A percentile compares a stretch with the other conserved stretches of the same genome.
Conservation (phyloP, 1,140 invertebrate genomes). For the Saccostrea echinata region DNA sequence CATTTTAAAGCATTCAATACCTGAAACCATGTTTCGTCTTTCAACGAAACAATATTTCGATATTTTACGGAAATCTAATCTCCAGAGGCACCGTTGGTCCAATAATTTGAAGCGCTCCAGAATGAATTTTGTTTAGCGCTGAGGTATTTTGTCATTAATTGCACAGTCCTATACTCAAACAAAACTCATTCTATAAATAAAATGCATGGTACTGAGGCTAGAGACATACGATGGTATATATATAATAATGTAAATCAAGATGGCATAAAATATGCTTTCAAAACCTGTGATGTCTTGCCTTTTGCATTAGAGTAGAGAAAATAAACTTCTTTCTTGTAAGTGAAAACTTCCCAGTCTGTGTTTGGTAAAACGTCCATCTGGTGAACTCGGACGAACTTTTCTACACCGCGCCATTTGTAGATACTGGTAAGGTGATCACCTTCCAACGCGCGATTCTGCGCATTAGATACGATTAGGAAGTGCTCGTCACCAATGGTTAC, state of each 20-base stretch:
- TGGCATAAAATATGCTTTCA: conserved; percentile 63
- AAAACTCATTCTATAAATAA: neutral
- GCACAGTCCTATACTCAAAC: neutral
- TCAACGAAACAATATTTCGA: no score
- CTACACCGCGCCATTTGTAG: conserved; percentile 77
- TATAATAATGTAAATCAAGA: neutral
- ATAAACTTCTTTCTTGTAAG: conserved; percentile 66
- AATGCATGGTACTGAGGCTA: neutral
- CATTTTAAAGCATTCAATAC: neutral
- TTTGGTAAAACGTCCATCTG: conserved; percentile 71
- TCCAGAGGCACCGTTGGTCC: no score
- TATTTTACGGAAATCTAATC: no score
- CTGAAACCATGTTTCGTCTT: neutral
- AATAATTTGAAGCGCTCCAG: no score
- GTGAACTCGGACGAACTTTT: conserved; percentile 77
- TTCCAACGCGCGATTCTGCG: conserved; percentile 70
- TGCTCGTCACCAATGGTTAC: conserved; percentile 74
- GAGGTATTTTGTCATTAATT: neutral
- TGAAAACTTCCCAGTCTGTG: conserved; percentile 76
- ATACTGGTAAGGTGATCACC: conserved; percentile 67
- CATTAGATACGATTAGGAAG: conserved; percentile 77
- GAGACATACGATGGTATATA: neutral
- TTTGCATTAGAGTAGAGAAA: conserved; percentile 76
- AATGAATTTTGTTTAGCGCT: neutral
- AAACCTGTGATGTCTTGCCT: conserved; percentile 70